Evolutionary conservation across 1,140 invertebrate genomes (phyloP).

Genomic region (Rhysida immarginata): DNA sequence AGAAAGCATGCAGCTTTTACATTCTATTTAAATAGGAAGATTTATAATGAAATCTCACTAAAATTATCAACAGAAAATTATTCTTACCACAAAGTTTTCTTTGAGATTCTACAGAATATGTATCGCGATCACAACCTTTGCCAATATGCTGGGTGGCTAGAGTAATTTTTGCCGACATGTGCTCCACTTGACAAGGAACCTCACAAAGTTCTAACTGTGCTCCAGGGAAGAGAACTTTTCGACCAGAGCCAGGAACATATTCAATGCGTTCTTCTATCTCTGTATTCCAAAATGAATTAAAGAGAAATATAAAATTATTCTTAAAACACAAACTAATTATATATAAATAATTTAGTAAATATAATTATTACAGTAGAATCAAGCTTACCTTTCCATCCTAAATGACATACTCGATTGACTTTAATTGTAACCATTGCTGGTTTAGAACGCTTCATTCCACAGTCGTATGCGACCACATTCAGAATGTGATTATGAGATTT

Average conservation of each 20-base stretch:
- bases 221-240: conserved; percentile 62
- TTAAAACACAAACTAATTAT: neutral
- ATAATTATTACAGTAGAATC: neutral
- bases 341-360: neutral
- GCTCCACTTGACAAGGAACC: conserved; percentile 48
- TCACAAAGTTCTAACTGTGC: conserved; percentile 78
- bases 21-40: too few relatives aligned
- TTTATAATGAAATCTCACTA: too few relatives aligned
- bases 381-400: conserved; percentile 54
- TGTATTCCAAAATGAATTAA: neutral
- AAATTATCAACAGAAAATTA: too few relatives aligned
- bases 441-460: conserved; percentile 67
- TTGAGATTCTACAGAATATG: conserved; percentile 73
- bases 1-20: too few relatives aligned
- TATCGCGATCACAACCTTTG: conserved; percentile 77
- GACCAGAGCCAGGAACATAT: conserved; percentile 69
- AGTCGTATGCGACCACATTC: conserved; percentile 91
- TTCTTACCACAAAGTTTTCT: conserved; percentile 66
- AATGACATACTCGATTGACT: conserved; percentile 55
- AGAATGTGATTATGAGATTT: conserved; percentile 87
- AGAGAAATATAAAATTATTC: neutral
- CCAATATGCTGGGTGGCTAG: conserved; percentile 70
- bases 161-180: conserved; percentile 46
- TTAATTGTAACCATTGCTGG: conserved; percentile 90
- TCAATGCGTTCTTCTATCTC: conserved; percentile 53